phyloP scores from a whole-genome alignment of 2,888 invertebrate species.

The Ophraella communa region DNA sequence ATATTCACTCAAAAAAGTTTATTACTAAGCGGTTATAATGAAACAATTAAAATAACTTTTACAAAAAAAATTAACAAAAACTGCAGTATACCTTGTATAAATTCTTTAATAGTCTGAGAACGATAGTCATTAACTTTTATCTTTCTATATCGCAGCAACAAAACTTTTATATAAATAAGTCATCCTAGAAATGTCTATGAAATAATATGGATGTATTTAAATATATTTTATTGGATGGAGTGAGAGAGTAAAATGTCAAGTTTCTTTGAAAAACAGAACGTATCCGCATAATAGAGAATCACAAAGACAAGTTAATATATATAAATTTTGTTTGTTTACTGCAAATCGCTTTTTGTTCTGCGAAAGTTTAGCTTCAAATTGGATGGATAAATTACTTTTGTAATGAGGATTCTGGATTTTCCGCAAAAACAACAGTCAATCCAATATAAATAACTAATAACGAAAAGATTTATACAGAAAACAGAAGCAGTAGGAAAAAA shows the following conservation, averaged over 20 bases:
- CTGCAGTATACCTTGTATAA: no score
- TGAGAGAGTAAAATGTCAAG: constrained; percentile 32
- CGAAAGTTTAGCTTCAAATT: constrained; percentile 30
- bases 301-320: constrained; percentile 36
- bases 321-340: constrained; percentile 36
- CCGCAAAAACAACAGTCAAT: not conserved
- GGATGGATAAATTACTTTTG: constrained; percentile 27
- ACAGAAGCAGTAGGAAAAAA: no score
- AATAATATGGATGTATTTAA: not conserved
- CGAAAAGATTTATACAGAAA: no score
- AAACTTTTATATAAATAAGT: not conserved
- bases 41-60: no score
- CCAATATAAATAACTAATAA: not conserved
- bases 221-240: constrained; percentile 1
- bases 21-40: no score
- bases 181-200: not conserved
- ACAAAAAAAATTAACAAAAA: no score
- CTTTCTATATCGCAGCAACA: not conserved
- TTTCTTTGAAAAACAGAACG: constrained; percentile 35
- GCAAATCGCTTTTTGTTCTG: constrained; percentile 24
- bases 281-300: constrained; percentile 34
- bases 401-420: constrained; percentile 6
- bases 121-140: constrained; percentile 5
- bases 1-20: no score
- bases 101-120: no score